phyloP scores from a whole-genome alignment of 2,797 vertebrate genomes.

The Lates japonicus region DNA sequence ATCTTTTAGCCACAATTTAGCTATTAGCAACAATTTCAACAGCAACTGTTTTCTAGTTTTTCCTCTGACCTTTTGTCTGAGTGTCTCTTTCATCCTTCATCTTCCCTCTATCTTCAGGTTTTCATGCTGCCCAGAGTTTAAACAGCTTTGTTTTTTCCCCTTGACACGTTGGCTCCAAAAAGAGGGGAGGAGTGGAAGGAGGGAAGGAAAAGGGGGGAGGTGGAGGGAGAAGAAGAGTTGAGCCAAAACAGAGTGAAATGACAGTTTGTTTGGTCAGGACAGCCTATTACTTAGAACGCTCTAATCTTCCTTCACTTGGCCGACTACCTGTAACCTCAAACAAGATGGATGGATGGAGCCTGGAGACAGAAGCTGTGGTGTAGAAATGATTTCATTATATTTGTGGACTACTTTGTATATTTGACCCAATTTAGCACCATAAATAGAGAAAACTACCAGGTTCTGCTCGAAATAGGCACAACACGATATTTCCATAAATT shows the following conservation, averaged over 20 bases:
- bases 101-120: constrained; percentile 4
- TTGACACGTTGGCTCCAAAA: constrained; percentile 76
- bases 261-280: constrained; percentile 74
- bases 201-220: constrained; percentile 33
- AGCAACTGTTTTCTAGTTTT: not conserved
- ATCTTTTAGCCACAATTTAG: not conserved
- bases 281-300: constrained; percentile 65
- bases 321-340: constrained; percentile 70
- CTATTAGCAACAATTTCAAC: not conserved
- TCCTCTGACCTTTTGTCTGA: not conserved
- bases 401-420: constrained; percentile 65
- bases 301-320: constrained; percentile 76
- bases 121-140: constrained; percentile 49
- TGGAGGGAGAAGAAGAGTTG: constrained; percentile 55
- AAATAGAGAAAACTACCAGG: constrained; percentile 69
- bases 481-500: constrained; percentile 50
- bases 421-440: constrained; percentile 58
- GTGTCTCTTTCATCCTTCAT: constrained; percentile 1
- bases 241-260: constrained; percentile 68
- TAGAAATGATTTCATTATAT: constrained; percentile 63
- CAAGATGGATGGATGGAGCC: constrained; percentile 39
- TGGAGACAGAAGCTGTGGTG: constrained; percentile 68
- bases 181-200: constrained; percentile 55
- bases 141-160: constrained; percentile 70
- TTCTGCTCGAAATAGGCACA: constrained; percentile 55